Evolutionary conservation across 2,797 vertebrate species (phyloP).

Genomic region (Ctenopoma multispine): DNA sequence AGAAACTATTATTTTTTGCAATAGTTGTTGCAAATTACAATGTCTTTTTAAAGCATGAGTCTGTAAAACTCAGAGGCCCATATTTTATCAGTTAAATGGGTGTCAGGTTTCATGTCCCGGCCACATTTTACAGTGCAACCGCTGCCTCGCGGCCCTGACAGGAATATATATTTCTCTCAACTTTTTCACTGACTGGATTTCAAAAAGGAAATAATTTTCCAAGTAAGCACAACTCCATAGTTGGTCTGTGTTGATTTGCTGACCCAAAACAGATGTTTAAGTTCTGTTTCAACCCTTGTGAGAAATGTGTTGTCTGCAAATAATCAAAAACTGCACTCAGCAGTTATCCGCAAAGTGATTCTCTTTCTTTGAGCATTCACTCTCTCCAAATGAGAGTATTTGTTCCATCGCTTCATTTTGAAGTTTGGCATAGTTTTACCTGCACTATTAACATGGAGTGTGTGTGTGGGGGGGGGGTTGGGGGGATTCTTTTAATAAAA

Average conservation of each 20-base stretch:
- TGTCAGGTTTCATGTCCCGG: conserved; percentile 66
- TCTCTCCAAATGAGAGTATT: conserved; percentile 23
- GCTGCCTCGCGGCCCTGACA: conserved; percentile 50
- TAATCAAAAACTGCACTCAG: conserved; percentile 51
- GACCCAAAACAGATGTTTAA: conserved; percentile 80
- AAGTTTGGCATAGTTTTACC: conserved; percentile 22
- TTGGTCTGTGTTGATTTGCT: conserved; percentile 66
- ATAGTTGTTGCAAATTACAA: conserved; percentile 61
- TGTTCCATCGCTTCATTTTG: conserved; percentile 8
- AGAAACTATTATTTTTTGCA: conserved; percentile 48
- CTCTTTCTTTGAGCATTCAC: conserved; percentile 15
- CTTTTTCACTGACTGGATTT: conserved; percentile 67
- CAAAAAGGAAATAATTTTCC: conserved; percentile 77
- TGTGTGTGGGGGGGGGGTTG: no score
- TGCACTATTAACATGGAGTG: no score
- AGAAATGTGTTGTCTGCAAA: conserved; percentile 70
- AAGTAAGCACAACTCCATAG: conserved; percentile 58
- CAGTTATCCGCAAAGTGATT: conserved; percentile 54
- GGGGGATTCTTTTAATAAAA: no score
- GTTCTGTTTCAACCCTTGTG: conserved; percentile 52
- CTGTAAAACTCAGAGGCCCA: conserved; percentile 65
- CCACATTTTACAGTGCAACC: conserved; percentile 50
- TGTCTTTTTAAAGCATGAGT: conserved; percentile 60
- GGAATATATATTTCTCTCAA: conserved; percentile 61
- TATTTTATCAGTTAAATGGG: conserved; percentile 73